These are phyloP conservation scores for Gopherus evgoodei DNA, from an alignment of 2,113 vertebrate genomes.

Conservation along the genomic window DNA sequence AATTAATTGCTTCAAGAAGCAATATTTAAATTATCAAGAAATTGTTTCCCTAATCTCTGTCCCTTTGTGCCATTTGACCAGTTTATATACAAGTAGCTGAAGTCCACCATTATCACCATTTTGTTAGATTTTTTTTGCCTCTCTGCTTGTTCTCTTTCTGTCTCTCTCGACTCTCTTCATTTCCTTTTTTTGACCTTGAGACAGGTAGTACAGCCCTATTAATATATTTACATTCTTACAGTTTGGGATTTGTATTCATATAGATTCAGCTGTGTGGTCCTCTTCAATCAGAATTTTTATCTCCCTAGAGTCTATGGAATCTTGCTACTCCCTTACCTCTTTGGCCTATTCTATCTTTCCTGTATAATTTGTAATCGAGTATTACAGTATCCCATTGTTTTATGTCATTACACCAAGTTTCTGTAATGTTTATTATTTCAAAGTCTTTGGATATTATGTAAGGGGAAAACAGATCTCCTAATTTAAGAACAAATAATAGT, in stretches of 20 bases:
- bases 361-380: not conserved
- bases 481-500: not conserved
- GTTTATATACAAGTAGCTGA: not conserved
- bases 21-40: not conserved
- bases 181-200: not conserved
- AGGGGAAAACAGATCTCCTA: not conserved
- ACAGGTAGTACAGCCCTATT: not conserved
- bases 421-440: not conserved
- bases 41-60: not conserved
- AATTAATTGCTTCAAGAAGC: not conserved
- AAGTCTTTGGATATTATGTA: not conserved
- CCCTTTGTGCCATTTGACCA: not conserved
- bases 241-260: not conserved
- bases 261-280: not conserved
- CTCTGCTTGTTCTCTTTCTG: not conserved
- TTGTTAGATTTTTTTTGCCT: not conserved
- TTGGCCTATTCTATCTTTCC: not conserved
- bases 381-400: not conserved
- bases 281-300: not conserved
- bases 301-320: not conserved
- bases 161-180: not conserved
- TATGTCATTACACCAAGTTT: not conserved
- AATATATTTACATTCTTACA: not conserved
- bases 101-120: not conserved
- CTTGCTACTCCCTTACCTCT: not conserved